These are phyloP conservation scores for Hipposideros armiger DNA, from an alignment of 2,113 vertebrate species.

Conservation along the genomic window DNA sequence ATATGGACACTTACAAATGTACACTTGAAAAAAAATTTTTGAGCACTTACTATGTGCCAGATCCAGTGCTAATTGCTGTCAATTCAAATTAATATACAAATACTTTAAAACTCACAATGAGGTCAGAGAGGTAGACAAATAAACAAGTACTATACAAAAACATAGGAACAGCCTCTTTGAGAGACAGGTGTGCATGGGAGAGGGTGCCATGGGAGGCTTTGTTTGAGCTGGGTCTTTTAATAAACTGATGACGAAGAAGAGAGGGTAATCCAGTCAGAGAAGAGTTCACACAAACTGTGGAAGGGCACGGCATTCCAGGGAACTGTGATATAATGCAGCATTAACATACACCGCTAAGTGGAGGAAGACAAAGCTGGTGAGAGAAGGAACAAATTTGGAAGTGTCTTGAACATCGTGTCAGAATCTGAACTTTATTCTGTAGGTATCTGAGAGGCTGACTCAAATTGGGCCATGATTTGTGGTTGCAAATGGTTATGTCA, in stretches of 20 bases:
- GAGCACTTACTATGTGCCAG: not conserved
- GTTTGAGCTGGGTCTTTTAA: not conserved
- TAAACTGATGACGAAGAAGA: not conserved
- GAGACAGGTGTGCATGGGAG: not conserved
- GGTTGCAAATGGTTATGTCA: not conserved
- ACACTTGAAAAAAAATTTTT: not conserved
- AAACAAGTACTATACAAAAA: not conserved
- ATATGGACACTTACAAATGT: not conserved
- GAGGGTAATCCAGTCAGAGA: not conserved
- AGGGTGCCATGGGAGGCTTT: not conserved
- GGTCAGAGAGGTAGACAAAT: not conserved
- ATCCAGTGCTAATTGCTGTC: slow-evolving; percentile 7
- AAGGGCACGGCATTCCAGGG: not conserved
- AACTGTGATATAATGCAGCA: not conserved
- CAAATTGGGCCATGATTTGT: not conserved
- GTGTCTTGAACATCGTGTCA: not conserved
- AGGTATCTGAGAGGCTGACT: not conserved
- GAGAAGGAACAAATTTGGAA: not conserved
- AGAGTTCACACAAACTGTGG: not conserved
- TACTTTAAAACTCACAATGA: not conserved
- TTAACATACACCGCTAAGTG: not conserved
- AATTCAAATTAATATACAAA: not conserved
- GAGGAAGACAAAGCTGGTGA: not conserved
- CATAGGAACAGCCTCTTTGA: not conserved
- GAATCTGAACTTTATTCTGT: not conserved